These are phyloP conservation scores for Steinernema feltiae DNA, from an alignment of 1,140 invertebrate genomes.

Conservation along the genomic window DNA sequence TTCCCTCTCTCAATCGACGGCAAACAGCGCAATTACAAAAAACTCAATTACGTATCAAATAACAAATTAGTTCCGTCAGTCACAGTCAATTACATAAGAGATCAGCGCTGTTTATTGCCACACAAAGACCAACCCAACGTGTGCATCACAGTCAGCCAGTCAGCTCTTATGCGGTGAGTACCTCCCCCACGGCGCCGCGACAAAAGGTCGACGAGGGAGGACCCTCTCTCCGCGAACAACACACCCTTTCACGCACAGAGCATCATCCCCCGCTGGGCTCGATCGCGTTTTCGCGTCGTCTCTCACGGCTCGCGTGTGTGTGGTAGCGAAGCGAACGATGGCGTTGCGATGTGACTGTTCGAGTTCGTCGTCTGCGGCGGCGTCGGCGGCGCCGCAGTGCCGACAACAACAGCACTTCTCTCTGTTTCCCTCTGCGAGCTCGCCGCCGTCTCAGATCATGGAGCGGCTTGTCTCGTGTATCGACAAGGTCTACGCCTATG, in stretches of 20 bases:
- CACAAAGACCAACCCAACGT: background rate
- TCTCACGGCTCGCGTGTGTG: background rate
- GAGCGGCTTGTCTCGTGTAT: background rate
- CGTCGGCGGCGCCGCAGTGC: background rate
- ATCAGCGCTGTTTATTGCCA: background rate
- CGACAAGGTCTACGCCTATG: background rate
- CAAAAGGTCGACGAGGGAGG: background rate
- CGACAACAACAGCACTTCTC: conserved; percentile 6
- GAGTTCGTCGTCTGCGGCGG: background rate
- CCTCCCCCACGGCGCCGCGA: background rate
- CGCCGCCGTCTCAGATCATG: background rate
- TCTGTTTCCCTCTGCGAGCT: background rate
- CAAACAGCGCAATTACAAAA: too few relatives aligned
- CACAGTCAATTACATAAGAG: too few relatives aligned
- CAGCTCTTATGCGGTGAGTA: background rate
- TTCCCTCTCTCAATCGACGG: too few relatives aligned
- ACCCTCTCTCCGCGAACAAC: background rate
- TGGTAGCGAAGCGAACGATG: background rate
- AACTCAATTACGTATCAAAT: too few relatives aligned
- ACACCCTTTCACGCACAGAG: background rate
- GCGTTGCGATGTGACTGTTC: conserved; percentile 15
- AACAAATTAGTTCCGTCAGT: too few relatives aligned
- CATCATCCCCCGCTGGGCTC: background rate
- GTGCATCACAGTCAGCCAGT: background rate
- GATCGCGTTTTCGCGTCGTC: background rate